phyloP scores from a whole-genome alignment of 37 sponge, comb jelly and placozoan species.

The Agelas oroides region DNA sequence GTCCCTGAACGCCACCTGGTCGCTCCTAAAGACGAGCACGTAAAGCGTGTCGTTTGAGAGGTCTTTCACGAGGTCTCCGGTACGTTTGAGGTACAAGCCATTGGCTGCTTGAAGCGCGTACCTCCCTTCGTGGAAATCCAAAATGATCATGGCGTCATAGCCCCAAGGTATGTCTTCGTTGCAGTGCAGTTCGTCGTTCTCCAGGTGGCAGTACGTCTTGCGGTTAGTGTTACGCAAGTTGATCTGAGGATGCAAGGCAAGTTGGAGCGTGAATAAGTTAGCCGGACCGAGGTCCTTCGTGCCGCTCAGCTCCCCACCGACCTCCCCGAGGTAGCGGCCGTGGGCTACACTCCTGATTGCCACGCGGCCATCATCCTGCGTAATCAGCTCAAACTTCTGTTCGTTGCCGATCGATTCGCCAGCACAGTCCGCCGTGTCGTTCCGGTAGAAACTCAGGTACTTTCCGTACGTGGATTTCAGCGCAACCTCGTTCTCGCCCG shows the following conservation, averaged over 20 bases:
- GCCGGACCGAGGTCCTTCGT: conserved; percentile 53
- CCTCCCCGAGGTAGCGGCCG: conserved; percentile 85
- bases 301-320: conserved; percentile 81
- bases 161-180: conserved; percentile 94
- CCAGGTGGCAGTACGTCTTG: conserved; percentile 76
- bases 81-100: conserved; percentile 62
- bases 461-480: conserved; percentile 69
- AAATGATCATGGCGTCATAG: conserved; percentile 80
- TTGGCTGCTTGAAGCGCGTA: conserved; percentile 85
- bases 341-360: conserved; percentile 75
- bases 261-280: conserved; percentile 84
- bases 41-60: conserved; percentile 64
- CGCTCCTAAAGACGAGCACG: conserved; percentile 79
- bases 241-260: conserved; percentile 94
- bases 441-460: conserved; percentile 79
- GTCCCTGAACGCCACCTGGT: conserved; percentile 86
- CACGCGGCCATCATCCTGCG: conserved; percentile 83
- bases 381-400: conserved; percentile 69
- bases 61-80: conserved; percentile 66
- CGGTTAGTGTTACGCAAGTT: conserved; percentile 91
- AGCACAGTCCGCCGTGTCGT: conserved; percentile 68
- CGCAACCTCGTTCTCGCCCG: conserved; percentile 61
- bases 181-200: conserved; percentile 63
- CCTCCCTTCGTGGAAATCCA: conserved; percentile 87
- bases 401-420: conserved; percentile 74